Conservation (phyloP, 2,113 vertebrate species). For the Connochaetes taurinus region DNA sequence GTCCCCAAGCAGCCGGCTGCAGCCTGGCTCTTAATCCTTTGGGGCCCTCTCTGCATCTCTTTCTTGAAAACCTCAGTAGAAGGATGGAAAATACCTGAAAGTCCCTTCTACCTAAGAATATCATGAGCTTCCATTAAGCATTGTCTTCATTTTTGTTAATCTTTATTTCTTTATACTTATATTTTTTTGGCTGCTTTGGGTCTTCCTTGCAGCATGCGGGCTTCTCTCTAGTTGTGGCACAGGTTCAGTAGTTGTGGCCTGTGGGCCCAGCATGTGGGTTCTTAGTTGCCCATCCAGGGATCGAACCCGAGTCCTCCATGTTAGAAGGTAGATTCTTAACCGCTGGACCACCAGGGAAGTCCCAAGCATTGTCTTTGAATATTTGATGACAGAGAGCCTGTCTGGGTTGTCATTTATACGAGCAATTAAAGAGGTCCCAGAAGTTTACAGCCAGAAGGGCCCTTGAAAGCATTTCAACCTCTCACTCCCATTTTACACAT, state of each 20-base stretch:
- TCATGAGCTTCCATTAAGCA: neutral
- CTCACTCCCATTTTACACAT: neutral
- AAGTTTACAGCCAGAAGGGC: neutral
- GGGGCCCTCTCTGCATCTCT: neutral
- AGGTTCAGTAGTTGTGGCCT: neutral
- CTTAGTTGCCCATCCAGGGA: neutral
- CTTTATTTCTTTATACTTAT: neutral
- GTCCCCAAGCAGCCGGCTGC: neutral
- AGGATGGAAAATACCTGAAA: neutral
- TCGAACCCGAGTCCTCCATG: neutral
- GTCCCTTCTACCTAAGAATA: neutral
- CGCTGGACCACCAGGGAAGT: neutral
- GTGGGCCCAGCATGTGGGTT: neutral
- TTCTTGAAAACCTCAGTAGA: neutral
- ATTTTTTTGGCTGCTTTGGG: neutral
- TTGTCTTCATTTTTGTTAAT: neutral
- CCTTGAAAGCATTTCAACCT: neutral
- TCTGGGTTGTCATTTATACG: neutral
- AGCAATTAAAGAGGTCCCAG: neutral
- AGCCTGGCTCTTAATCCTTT: neutral
- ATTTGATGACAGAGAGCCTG: neutral
- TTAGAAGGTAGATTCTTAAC: neutral
- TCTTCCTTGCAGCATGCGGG: neutral
- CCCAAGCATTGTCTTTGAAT: neutral
- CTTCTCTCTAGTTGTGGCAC: neutral